Evolutionary conservation across 2,113 vertebrate genomes (phyloP).

Genomic region (Bubalus kerabau): DNA sequence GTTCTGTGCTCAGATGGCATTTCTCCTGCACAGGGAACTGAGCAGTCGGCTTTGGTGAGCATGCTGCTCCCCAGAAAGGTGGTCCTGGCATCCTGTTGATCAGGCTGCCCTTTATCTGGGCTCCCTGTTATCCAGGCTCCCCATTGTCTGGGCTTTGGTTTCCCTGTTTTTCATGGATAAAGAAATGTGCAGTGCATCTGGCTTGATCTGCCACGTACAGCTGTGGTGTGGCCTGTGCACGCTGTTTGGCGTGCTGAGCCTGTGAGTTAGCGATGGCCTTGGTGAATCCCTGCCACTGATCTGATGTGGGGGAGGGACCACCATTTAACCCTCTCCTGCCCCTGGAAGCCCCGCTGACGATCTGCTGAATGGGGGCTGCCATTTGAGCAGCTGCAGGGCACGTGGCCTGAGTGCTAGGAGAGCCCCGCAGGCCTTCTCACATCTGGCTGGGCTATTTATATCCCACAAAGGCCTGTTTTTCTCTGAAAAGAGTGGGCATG

Average conservation of each 20-base stretch:
- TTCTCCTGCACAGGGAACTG: not conserved
- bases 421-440: not conserved
- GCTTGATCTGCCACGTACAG: too few species aligned
- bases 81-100: fast-evolving
- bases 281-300: not conserved
- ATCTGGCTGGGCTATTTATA: constrained; percentile 46
- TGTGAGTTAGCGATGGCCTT: fast-evolving
- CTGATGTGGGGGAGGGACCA: not conserved
- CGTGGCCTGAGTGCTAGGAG: not conserved
- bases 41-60: not conserved
- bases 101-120: not conserved
- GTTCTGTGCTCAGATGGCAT: fast-evolving
- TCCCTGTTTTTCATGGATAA: not conserved
- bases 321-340: fast-evolving
- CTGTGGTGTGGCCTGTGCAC: fast-evolving
- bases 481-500: not conserved
- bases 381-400: not conserved
- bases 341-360: not conserved
- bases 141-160: fast-evolving
- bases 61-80: fast-evolving
- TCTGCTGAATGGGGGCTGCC: not conserved
- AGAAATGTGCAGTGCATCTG: fast-evolving
- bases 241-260: fast-evolving
- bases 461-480: constrained; percentile 37
- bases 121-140: not conserved